Conservation (phyloP, 2,113 vertebrate species). For the Cavia aperea region DNA sequence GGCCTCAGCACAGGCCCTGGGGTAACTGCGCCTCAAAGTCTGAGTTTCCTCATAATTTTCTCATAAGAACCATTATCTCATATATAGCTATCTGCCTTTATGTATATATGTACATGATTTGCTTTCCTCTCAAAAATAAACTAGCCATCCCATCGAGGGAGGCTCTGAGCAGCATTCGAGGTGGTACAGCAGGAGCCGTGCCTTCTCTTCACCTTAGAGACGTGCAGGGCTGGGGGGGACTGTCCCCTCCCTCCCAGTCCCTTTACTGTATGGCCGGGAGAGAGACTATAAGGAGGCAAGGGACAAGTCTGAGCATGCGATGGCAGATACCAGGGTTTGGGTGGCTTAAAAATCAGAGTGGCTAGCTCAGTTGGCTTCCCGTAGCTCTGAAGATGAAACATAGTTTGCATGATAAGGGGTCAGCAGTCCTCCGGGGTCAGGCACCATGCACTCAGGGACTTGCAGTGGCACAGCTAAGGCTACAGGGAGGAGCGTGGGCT, state of each 20-base stretch:
- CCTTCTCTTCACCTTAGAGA: conserved; percentile 67
- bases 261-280: not conserved
- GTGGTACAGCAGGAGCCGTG: conserved; percentile 74
- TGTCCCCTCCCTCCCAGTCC: not conserved
- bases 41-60: conserved; percentile 12
- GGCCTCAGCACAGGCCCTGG: conserved; percentile 35
- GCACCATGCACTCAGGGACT: not conserved
- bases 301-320: conserved; percentile 43
- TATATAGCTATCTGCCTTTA: conserved; percentile 59
- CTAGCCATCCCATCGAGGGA: conserved; percentile 60
- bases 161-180: conserved; percentile 78
- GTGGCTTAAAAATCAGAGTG: not conserved
- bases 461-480: not conserved
- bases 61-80: conserved; percentile 34
- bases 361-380: not conserved
- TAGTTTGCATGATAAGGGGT: not conserved
- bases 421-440: not conserved
- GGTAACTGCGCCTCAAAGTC: conserved; percentile 54
- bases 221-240: conserved; percentile 62
- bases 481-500: not conserved
- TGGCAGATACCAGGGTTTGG: not conserved
- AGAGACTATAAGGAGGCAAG: not conserved
- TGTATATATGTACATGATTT: conserved; percentile 38
- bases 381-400: not conserved
- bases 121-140: conserved; percentile 65